Evolutionary conservation across 2,113 vertebrate species (phyloP).

Genomic region (Dromaius novaehollandiae): DNA sequence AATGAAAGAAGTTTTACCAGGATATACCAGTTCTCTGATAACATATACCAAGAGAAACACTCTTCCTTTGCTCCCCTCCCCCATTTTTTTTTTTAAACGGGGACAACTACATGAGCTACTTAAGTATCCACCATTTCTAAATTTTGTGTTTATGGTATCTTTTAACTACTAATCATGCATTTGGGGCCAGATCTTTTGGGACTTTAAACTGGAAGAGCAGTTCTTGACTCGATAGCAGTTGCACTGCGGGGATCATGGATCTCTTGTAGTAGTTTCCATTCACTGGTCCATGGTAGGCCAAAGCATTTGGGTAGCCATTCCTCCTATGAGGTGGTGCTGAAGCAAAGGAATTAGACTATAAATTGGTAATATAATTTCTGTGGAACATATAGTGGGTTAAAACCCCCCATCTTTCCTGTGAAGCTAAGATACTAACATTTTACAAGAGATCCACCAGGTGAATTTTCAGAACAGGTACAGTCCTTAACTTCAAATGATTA

Average conservation of each 20-base stretch:
- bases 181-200: background rate
- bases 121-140: no score
- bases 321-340: background rate
- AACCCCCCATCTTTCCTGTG: background rate
- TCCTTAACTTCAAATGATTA: background rate
- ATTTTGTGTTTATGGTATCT: background rate
- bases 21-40: background rate
- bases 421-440: background rate
- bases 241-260: background rate
- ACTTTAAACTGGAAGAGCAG: background rate
- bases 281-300: background rate
- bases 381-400: background rate
- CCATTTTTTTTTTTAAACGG: background rate
- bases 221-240: background rate
- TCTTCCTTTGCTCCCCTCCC: background rate
- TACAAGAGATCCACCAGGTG: background rate
- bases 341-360: background rate
- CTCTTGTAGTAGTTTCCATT: background rate
- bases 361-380: background rate
- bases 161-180: background rate
- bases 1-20: background rate
- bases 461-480: background rate
- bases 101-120: background rate
- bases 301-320: background rate
- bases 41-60: background rate